A percentile compares a stretch with the other conserved stretches of the same genome.
These are phyloP conservation scores for Clarias platycephalus DNA, from an alignment of 2,797 vertebrate species.

Conservation along the genomic window DNA sequence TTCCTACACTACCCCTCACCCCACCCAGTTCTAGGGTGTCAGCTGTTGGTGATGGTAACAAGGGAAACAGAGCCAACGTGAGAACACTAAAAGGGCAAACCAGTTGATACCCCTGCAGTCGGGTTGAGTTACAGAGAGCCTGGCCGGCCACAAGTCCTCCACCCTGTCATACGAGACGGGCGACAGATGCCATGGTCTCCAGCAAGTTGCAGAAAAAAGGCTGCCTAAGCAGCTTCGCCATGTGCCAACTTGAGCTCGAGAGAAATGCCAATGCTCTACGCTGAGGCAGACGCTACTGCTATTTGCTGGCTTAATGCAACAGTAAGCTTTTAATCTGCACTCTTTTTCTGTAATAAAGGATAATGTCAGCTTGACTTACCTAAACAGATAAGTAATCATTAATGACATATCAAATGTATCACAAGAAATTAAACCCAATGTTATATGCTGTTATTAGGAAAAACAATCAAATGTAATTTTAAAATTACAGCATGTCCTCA, in stretches of 20 bases:
- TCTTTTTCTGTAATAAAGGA: constrained; percentile 8
- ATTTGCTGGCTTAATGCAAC: constrained; percentile 1
- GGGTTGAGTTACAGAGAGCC: constrained; percentile 39
- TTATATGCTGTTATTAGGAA: background rate
- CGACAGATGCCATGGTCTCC: constrained; percentile 36
- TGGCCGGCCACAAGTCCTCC: constrained; percentile 37
- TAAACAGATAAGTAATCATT: background rate
- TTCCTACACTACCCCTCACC: background rate
- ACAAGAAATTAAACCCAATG: background rate
- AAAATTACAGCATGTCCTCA: background rate
- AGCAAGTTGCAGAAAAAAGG: constrained; percentile 30
- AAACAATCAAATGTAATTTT: background rate
- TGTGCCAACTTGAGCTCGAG: constrained; percentile 37
- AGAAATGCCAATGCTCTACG: constrained; percentile 30
- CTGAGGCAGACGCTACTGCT: background rate
- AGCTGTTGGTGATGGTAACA: constrained; percentile 43
- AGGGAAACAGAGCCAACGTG: constrained; percentile 32
- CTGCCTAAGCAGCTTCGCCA: constrained; percentile 38
- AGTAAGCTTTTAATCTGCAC: constrained; percentile 5
- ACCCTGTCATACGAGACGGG: constrained; percentile 38
- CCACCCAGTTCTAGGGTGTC: constrained; percentile 13
- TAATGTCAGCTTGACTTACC: constrained; percentile 1
- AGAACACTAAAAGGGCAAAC: constrained; percentile 48
- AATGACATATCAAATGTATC: background rate
- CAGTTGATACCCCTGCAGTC: constrained; percentile 41